Evolutionary conservation across 2,888 invertebrate genomes (phyloP).

Genomic region (Yponomeuta plumbellus): DNA sequence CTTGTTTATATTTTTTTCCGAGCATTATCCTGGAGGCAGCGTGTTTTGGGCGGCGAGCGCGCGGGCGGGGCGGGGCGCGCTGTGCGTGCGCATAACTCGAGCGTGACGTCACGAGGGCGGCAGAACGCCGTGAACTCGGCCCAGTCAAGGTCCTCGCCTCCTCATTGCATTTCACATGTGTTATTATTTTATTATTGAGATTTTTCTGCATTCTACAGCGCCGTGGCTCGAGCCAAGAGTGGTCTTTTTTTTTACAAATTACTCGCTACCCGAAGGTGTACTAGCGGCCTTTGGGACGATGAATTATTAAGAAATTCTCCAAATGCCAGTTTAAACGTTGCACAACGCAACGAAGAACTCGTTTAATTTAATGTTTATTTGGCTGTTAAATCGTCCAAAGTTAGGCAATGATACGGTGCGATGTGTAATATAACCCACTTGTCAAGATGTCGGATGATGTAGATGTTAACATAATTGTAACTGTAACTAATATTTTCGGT

Average conservation of each 20-base stretch:
- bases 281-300: slow-evolving; percentile 8
- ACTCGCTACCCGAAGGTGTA: neutral
- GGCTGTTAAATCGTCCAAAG: slow-evolving; percentile 9
- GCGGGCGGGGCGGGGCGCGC: slow-evolving; percentile 24
- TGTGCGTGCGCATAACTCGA: slow-evolving; percentile 65
- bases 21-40: slow-evolving; percentile 64
- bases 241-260: slow-evolving; percentile 2
- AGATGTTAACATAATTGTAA: slow-evolving; percentile 17
- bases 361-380: slow-evolving; percentile 12
- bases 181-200: slow-evolving; percentile 30
- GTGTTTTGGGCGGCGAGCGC: slow-evolving; percentile 45
- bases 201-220: neutral
- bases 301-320: slow-evolving; percentile 12
- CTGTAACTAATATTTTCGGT: slow-evolving; percentile 13
- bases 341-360: slow-evolving; percentile 7
- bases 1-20: slow-evolving; percentile 57
- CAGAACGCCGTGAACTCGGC: slow-evolving; percentile 67
- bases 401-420: slow-evolving; percentile 11
- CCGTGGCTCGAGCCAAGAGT: neutral
- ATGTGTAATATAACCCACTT: slow-evolving; percentile 15
- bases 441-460: neutral
- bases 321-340: slow-evolving; percentile 13
- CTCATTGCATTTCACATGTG: slow-evolving; percentile 46
- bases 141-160: slow-evolving; percentile 52
- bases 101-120: slow-evolving; percentile 64